A percentile compares a stretch with the other conserved stretches of the same genome.
Conservation (phyloP, 2,888 invertebrate genomes). For the Harpalus rufipes region DNA sequence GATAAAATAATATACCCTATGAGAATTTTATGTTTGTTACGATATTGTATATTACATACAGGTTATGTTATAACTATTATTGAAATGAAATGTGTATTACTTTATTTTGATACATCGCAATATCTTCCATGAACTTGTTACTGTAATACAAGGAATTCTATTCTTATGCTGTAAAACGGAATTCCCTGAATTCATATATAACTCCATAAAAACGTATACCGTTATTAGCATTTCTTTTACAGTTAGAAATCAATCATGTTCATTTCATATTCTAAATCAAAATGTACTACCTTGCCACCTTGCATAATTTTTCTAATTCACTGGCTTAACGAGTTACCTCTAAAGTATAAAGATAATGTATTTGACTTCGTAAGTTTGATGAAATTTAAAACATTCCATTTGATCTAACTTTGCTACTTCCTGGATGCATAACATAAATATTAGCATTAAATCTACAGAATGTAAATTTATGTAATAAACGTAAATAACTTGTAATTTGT, state of each 20-base stretch:
- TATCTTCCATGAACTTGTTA: too few species aligned
- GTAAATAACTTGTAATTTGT: conserved; percentile 47
- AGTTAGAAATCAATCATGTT: neutral
- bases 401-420: conserved; percentile 41
- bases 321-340: neutral
- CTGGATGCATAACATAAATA: conserved; percentile 47
- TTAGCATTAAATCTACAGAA: conserved; percentile 41
- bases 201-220: too few species aligned
- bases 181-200: too few species aligned
- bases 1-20: too few species aligned
- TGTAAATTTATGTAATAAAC: conserved; percentile 48
- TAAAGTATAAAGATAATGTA: conserved; percentile 7
- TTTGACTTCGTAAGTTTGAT: neutral
- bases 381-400: conserved; percentile 45
- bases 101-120: too few species aligned
- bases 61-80: too few species aligned
- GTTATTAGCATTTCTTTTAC: too few species aligned
- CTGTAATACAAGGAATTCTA: too few species aligned
- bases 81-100: too few species aligned
- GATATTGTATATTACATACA: too few species aligned
- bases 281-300: neutral
- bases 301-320: neutral
- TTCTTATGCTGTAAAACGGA: too few species aligned
- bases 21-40: too few species aligned
- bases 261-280: neutral